Evolutionary conservation across 2,888 invertebrate genomes (phyloP), one percentile per base, ranked within the genome.

Genomic region (Syritta pipiens): DNA sequence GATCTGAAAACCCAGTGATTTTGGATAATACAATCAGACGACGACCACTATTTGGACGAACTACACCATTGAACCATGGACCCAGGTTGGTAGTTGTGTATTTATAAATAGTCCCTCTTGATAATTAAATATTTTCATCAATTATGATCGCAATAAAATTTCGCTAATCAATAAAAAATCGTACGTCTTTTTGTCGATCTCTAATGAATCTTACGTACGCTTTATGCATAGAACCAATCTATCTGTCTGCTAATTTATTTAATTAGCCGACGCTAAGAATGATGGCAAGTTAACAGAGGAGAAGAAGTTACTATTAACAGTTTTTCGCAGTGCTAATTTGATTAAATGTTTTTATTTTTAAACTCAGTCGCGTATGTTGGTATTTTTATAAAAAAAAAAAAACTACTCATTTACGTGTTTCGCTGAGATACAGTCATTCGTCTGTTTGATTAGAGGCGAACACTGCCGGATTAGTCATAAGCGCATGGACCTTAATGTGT

Each of bases 41-140:
- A 26, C 20, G 30, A n/a, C n/a, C n/a, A n/a, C n/a, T 42, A 4
- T 9, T 12, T 53, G 26, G 20, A 3, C 42, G 35, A 1, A 35
- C 19, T 37, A 17, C 14, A 14, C 30, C n/a, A 22, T 19, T 24
- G 46, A 37, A 44, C 35, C 12, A 67, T 79, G 79, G 79, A 79
- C 46, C 79, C 79, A 79, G 79, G 79, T 79, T 74, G 40, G 79
- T 79, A 51, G 37, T 20, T 26, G 19, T 4, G 17, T 2, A 35
- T 30, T 17, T 44, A 44, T 44, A 60, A 30, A 35, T 62, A 62
- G 40, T 28, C 7, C 7, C 9, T 67, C 7, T 55, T 35, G 30
- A 44, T 57, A 59, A 59, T 49, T 68, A 30, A 68, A 68, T 68
- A 49, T 69, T 60, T 51, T 35, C 32, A 51, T 69, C 32, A 60